These are phyloP conservation scores for Atrichornis clamosus DNA, from an alignment of 2,113 vertebrate species.

Conservation along the genomic window DNA sequence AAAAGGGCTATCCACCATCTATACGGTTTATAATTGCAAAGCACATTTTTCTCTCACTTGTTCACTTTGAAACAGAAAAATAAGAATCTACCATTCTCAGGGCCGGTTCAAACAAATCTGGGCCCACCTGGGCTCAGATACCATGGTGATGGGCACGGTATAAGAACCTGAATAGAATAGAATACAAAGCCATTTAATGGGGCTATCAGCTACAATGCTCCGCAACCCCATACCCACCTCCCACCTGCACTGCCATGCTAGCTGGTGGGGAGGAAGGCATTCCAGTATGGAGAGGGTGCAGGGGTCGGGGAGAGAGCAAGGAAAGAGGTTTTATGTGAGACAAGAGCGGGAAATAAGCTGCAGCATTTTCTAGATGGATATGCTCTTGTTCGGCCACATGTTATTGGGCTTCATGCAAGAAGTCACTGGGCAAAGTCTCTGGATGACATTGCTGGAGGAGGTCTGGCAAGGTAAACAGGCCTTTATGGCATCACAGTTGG, in stretches of 20 bases:
- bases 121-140: constrained; percentile 72
- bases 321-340: constrained; percentile 38
- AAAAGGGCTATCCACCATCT: constrained; percentile 2
- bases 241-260: constrained; percentile 62
- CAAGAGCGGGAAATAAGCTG: constrained; percentile 30
- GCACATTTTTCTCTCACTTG: constrained; percentile 60
- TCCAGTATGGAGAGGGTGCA: constrained; percentile 59
- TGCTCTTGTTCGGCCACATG: constrained; percentile 32
- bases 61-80: constrained; percentile 70
- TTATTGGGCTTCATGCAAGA: constrained; percentile 45
- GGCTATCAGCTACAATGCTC: constrained; percentile 40
- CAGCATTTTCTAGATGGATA: constrained; percentile 30
- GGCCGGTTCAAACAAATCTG: constrained; percentile 75
- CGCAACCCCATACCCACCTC: constrained; percentile 9
- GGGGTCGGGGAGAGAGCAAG: constrained; percentile 7
- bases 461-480: neutral
- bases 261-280: constrained; percentile 34
- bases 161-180: constrained; percentile 74
- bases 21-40: constrained; percentile 10
- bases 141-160: constrained; percentile 72
- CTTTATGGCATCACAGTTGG: neutral
- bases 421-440: neutral
- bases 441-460: neutral
- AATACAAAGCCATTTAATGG: constrained; percentile 73
- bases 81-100: constrained; percentile 72